phyloP scores from a whole-genome alignment of 1,140 invertebrate genomes.

The Fopius arisanus region DNA sequence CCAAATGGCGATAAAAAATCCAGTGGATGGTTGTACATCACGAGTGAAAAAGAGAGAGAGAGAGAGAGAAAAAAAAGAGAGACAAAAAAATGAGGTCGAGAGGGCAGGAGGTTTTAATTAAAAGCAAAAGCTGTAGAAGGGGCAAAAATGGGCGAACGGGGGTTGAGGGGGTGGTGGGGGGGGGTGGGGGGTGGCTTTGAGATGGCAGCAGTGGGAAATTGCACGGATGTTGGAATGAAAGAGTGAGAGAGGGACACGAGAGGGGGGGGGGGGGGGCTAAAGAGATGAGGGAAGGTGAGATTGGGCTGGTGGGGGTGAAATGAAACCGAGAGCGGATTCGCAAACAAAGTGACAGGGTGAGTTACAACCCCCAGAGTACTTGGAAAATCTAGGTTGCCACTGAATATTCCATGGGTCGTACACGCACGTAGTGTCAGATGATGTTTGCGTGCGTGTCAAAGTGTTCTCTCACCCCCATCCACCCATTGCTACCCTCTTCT shows the following conservation, averaged over 20 bases:
- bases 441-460: slow-evolving; percentile 11
- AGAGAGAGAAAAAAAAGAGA: background rate
- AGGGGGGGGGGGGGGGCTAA: background rate
- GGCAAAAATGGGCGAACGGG: background rate
- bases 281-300: background rate
- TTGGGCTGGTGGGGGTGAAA: background rate
- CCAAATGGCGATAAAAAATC: background rate
- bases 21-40: background rate
- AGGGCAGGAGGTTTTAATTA: slow-evolving; percentile 15
- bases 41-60: background rate
- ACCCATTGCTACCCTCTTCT: too few species aligned
- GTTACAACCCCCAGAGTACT: background rate
- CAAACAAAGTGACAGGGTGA: slow-evolving; percentile 17
- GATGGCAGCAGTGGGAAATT: background rate
- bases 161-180: background rate
- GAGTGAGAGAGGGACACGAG: background rate
- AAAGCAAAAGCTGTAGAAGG: background rate
- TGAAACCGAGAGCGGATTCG: slow-evolving; percentile 18
- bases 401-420: slow-evolving; percentile 27
- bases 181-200: background rate
- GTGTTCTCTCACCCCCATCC: background rate
- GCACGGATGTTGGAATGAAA: background rate
- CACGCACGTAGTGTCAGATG: background rate
- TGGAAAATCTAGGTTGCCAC: slow-evolving; percentile 33
- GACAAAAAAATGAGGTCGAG: background rate